Base-by-base conservation (phyloP, 2,113 vertebrate species). In the Speoplatyrhinus poulsoni region DNA sequence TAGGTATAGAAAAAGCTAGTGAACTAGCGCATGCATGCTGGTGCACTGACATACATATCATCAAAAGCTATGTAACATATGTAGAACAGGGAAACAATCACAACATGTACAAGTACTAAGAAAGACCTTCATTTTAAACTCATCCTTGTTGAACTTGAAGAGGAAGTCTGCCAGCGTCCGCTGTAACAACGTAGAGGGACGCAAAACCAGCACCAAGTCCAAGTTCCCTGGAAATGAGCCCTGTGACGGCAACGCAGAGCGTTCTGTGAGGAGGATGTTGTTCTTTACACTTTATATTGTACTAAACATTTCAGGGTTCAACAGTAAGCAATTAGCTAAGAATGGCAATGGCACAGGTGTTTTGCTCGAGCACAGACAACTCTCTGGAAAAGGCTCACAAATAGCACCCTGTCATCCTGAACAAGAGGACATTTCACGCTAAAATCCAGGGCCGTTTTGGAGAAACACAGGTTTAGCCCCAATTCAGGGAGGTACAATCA, bases 121-220 rank as follows among this genome's bases (percentile, higher is more conserved):
- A 52, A 2, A 15, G 11, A 98, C 96, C 93, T 99, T 99, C 95
- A 99, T 98, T 86, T 96, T 99, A 93, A 98, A 94, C 77, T 98
- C 98, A 96, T 99, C 96, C 91, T 90, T 95, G 91, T 92, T 95
- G 86, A 95, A 93, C 86, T 89, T 96, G 92, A 98, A 96, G 60
- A 95, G 90, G 83, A 99, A 90, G 86, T 98, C 96, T 0, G 95
- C 96, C 70, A 99, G 92, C 12, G 95, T 87, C 72, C 95, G 89
- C 87, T 99, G 96, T 71, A 98, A 86, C 68, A 98, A 88, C 46
- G 95, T 93, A 3, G 93, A 91, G 59, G 98, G 98, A 73, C 97
- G 94, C 72, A 99, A 89, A 67, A 99, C 96, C 0, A 99, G 93
- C 72, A 99, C 95, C 46, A 96, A 93, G 84, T 97, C 93, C 60